Percentiles rank a stretch among this genome's conserved stretches.
These are phyloP conservation scores for Sturnus vulgaris DNA, from an alignment of 2,113 vertebrate species.

Conservation along the genomic window DNA sequence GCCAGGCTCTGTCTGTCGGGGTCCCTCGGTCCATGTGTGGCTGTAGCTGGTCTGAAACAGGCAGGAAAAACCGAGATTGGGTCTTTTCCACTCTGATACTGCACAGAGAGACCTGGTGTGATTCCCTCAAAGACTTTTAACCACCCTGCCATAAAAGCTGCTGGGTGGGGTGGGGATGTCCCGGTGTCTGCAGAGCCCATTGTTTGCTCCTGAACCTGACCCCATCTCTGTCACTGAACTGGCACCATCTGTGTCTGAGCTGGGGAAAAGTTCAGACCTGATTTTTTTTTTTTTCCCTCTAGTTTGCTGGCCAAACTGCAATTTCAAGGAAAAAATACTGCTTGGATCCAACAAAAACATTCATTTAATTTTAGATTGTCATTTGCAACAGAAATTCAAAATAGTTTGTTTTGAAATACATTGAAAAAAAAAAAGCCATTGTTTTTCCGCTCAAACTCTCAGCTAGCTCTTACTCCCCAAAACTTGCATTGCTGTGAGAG, in stretches of 20 bases:
- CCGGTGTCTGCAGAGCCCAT: not conserved
- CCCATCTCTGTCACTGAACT: not conserved
- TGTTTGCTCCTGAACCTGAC: not conserved
- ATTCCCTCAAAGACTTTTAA: not conserved
- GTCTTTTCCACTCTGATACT: not conserved
- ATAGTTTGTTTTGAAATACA: not conserved
- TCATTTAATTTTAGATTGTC: not conserved
- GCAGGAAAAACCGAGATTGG: not conserved
- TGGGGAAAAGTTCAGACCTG: not conserved
- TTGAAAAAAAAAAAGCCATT: not conserved
- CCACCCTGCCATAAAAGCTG: not conserved
- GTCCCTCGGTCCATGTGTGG: rapidly evolving
- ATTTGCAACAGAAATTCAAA: not conserved
- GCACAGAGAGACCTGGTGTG: rapidly evolving
- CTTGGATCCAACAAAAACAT: constrained; percentile 20
- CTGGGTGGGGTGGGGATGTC: not conserved
- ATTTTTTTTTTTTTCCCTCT: not conserved
- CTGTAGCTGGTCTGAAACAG: not conserved
- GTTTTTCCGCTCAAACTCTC: not conserved
- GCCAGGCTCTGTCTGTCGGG: not conserved
- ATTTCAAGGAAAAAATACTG: not conserved
- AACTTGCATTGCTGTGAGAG: not conserved
- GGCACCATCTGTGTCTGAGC: not conserved
- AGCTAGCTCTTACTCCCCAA: not conserved
- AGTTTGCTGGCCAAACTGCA: not conserved